Base-by-base conservation (phyloP, 1,140 invertebrate genomes). In the Homarus americanus region DNA sequence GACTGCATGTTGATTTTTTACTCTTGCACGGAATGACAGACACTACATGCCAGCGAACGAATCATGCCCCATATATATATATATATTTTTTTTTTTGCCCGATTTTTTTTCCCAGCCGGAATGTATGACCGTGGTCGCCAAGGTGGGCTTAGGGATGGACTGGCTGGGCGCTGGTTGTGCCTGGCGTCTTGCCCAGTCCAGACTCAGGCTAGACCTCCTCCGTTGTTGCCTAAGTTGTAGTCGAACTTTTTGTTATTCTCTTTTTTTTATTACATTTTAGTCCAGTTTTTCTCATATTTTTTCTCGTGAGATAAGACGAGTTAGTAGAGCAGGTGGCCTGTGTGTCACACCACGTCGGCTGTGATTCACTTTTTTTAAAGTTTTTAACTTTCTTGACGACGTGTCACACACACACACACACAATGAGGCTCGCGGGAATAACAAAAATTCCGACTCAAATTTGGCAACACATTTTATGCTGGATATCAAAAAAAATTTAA, bases 31-130 rank as follows among this genome's bases (percentile, higher is more conserved):
- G 84, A 87, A 87, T 87, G 84, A 87, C 84, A 87, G 69, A 76
- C 84, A 87, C 84, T 87, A 72, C 84, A 87, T 75, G 84, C 73
- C 84, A 87, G 72, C 84, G 84, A 87, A 53, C 73, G 84, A 78
- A 36, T 78, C 49, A 87, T 76, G 41, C 44, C 84, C 84, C 72
- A 84, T 32, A 79, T 79, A 53, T 28, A 75, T 34, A 40, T 53
- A 44, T 53, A 44, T 53, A 79, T 79, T 53, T 79, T 49, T 85
- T 85, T 24, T 73, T 32, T 40, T 40, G 69, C 32, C 36, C 40
- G 38, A n/a, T n/a, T n/a, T n/a, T n/a, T 40, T 75, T 41, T 41
- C 10, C 66, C 34, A 44, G 32, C 17, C 40, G 63, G 12, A 32
- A 32, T 69, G 82, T 69, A 66, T 28, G 63, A 40, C 36, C 40